Evolutionary conservation across 1,140 invertebrate genomes (phyloP).

Genomic region (Drosophila azteca): DNA sequence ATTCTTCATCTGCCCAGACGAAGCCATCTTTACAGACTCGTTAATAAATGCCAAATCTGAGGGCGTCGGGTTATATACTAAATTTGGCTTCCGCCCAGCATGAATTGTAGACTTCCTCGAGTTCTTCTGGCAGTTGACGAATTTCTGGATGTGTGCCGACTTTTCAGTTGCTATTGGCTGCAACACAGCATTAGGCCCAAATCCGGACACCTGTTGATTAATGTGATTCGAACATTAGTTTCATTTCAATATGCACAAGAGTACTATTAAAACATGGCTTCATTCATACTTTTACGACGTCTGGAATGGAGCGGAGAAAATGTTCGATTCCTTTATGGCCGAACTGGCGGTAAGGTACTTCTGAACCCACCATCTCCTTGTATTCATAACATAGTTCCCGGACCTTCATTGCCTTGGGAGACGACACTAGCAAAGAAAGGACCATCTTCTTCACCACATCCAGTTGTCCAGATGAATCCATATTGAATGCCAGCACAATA

Average conservation of each 20-base stretch:
- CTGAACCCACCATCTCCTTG: slow-evolving; percentile 45
- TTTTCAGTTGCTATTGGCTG: slow-evolving; percentile 22
- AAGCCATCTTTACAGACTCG: slow-evolving; percentile 10
- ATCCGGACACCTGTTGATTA: slow-evolving; percentile 49
- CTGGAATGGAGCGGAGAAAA: slow-evolving; percentile 62
- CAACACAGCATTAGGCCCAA: slow-evolving; percentile 50
- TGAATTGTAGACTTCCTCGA: not conserved
- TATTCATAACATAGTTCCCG: slow-evolving; percentile 61
- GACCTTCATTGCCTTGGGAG: slow-evolving; percentile 52
- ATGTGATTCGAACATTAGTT: not conserved
- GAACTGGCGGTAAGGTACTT: slow-evolving; percentile 49
- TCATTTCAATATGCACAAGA: not conserved
- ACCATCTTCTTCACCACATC: slow-evolving; percentile 60
- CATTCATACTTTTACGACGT: slow-evolving; percentile 54
- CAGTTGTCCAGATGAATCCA: slow-evolving; percentile 5
- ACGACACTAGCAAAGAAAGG: slow-evolving; percentile 67
- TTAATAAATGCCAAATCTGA: slow-evolving; percentile 51
- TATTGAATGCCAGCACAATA: too few species aligned
- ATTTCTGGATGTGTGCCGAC: slow-evolving; percentile 59
- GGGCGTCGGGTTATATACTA: slow-evolving; percentile 3
- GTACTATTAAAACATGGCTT: not conserved
- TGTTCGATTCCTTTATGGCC: slow-evolving; percentile 59
- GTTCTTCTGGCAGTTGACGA: slow-evolving; percentile 55
- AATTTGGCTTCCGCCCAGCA: slow-evolving; percentile 1
- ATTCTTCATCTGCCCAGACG: not conserved